phyloP scores from a whole-genome alignment of 2,113 vertebrate species.

The Nibea albiflora region DNA sequence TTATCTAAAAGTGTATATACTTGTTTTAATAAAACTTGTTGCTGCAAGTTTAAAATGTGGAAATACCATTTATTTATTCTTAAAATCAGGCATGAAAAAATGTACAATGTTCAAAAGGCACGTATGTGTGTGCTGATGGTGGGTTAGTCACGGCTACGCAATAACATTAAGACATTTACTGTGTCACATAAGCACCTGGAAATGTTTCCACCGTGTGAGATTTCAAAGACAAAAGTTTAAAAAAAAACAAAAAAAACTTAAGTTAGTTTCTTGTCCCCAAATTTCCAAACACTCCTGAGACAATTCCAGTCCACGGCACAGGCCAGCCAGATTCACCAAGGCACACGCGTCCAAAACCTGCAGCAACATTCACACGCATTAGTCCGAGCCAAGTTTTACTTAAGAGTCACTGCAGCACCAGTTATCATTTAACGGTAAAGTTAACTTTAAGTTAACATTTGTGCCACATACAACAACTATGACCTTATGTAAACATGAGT shows the following conservation, averaged over 20 bases:
- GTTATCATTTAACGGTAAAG: neutral
- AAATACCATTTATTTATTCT: slow-evolving; percentile 54
- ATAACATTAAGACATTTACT: slow-evolving; percentile 43
- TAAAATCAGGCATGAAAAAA: slow-evolving; percentile 48
- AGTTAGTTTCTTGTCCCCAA: slow-evolving; percentile 53
- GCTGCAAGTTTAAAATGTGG: slow-evolving; percentile 31
- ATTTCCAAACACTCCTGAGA: slow-evolving; percentile 60
- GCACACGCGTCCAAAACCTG: slow-evolving; percentile 61
- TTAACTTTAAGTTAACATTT: neutral
- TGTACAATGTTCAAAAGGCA: slow-evolving; percentile 68
- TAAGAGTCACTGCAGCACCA: neutral
- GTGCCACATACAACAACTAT: neutral
- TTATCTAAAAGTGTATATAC: slow-evolving; percentile 6
- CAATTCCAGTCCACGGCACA: slow-evolving; percentile 59
- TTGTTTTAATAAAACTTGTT: slow-evolving; percentile 34
- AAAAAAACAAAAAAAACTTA: slow-evolving; percentile 14
- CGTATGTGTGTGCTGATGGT: neutral
- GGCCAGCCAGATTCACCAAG: slow-evolving; percentile 23
- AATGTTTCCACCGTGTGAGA: slow-evolving; percentile 25
- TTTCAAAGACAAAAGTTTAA: slow-evolving; percentile 45
- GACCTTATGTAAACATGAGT: neutral
- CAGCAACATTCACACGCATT: neutral
- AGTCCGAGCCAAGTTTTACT: neutral
- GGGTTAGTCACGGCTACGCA: slow-evolving; percentile 36
- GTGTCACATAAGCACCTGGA: slow-evolving; percentile 37